Evolutionary conservation across 2,113 vertebrate genomes (phyloP), one percentile per base, ranked within the genome.

Genomic region (Takifugu flavidus): DNA sequence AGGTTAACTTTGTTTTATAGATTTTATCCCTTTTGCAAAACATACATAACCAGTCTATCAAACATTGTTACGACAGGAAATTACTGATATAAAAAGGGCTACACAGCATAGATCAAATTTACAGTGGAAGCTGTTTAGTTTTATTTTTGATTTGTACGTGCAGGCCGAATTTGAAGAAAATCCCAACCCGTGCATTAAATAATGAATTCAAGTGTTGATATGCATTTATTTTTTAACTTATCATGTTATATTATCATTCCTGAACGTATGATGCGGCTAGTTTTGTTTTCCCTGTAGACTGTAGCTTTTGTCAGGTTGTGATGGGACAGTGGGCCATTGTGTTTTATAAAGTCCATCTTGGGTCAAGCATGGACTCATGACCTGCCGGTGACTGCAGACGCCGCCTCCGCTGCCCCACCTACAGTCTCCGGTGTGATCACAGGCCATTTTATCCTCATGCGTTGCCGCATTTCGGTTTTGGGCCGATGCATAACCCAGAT

Each of bases 401-500:
- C 51, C 6, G 6, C 54, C 55, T 56, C 51, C 25, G 5, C 13
- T 44, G 27, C n/a, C 44, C 5, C 13, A 51, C 49, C 3, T 15
- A 7, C 50, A 25, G 42, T 39, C 60, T 51, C 68, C 13, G 29
- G 69, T 57, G 62, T 65, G 49, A 59, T 13, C 43, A 58, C 57
- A 59, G 79, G 67, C 64, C 73, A 64, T 76, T 78, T 68, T 74
- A 68, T 62, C 75, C 75, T 78, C 80, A 54, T 71, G 77, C 72
- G 3, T 82, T 86, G 85, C 86, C 88, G 87, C 82, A 72, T 84
- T 71, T 77, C 76, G 60, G 82, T 77, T 81, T 80, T 55, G 65
- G 74, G 56, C 72, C 83, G 13, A 88, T 88, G 88, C 86, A 84
- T 85, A 90, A 87, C 83, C 73, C 68, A 87, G 89, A 91, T 89